Evolutionary conservation across 2,113 vertebrate species (phyloP).

Genomic region (Toxostoma redivivum): DNA sequence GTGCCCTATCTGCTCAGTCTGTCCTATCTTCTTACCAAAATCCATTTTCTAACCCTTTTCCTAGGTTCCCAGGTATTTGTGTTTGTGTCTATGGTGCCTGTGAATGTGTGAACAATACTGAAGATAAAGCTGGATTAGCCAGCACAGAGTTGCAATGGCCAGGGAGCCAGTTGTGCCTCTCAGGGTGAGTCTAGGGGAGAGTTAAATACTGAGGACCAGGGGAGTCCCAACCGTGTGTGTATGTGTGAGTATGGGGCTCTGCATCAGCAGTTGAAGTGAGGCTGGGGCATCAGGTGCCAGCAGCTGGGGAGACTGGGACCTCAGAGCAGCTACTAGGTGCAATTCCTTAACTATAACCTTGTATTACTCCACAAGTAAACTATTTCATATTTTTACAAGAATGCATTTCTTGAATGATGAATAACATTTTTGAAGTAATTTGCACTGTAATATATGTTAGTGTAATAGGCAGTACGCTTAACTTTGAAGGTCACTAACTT

Average conservation of each 20-base stretch:
- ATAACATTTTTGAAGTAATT: neutral
- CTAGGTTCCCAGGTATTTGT: neutral
- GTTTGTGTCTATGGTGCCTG: neutral
- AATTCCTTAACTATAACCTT: neutral
- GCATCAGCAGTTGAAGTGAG: neutral
- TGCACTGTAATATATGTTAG: neutral
- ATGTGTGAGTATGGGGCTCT: neutral
- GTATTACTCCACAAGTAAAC: neutral
- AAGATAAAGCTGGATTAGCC: neutral
- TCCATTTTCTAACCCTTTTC: neutral
- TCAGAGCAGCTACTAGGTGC: neutral
- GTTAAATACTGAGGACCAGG: neutral
- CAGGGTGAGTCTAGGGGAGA: neutral
- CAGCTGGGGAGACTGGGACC: neutral
- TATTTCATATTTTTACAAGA: neutral
- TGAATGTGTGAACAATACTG: neutral
- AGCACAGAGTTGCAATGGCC: neutral
- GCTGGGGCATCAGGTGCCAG: neutral
- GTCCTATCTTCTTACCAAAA: neutral
- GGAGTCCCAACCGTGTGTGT: neutral
- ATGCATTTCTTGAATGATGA: neutral
- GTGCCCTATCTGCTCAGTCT: neutral
- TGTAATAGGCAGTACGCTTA: neutral
- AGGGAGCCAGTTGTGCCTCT: neutral
- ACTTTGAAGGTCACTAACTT: neutral